These are phyloP conservation scores for Maniola hyperantus DNA, from an alignment of 2,888 invertebrate species.

Conservation along the genomic window DNA sequence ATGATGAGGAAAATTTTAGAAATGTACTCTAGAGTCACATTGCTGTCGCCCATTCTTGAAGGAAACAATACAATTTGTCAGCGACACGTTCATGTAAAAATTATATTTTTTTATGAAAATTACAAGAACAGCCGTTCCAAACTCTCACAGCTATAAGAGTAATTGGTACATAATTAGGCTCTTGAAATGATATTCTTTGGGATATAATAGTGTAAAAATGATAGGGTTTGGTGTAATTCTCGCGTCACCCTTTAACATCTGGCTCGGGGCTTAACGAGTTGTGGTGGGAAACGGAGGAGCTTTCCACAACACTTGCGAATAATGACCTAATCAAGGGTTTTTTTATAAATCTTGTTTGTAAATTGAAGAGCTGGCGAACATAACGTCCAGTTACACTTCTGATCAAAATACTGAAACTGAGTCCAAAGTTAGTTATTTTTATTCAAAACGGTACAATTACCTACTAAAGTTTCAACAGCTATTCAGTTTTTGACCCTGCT, in stretches of 20 bases:
- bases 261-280: constrained; percentile 56
- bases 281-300: constrained; percentile 46
- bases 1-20: too few relatives aligned
- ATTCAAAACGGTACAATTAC: too few relatives aligned
- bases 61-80: not conserved
- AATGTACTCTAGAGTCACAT: too few relatives aligned
- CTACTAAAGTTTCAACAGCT: too few relatives aligned
- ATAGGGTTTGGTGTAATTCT: constrained; percentile 52
- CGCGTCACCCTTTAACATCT: constrained; percentile 60
- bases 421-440: too few relatives aligned
- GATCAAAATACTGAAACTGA: too few relatives aligned
- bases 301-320: constrained; percentile 25
- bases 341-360: constrained; percentile 5
- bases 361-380: not conserved
- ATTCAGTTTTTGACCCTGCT: too few relatives aligned
- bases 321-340: constrained; percentile 24
- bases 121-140: not conserved
- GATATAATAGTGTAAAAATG: constrained; percentile 59
- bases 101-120: not conserved
- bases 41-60: too few relatives aligned
- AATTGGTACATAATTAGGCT: constrained; percentile 30
- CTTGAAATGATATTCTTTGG: constrained; percentile 40
- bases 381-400: too few relatives aligned
- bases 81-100: not conserved
- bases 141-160: not conserved